Evolutionary conservation across 2,797 vertebrate species (phyloP), one percentile per base, ranked within the genome.

Genomic region (Schizothorax lantsangensis): DNA sequence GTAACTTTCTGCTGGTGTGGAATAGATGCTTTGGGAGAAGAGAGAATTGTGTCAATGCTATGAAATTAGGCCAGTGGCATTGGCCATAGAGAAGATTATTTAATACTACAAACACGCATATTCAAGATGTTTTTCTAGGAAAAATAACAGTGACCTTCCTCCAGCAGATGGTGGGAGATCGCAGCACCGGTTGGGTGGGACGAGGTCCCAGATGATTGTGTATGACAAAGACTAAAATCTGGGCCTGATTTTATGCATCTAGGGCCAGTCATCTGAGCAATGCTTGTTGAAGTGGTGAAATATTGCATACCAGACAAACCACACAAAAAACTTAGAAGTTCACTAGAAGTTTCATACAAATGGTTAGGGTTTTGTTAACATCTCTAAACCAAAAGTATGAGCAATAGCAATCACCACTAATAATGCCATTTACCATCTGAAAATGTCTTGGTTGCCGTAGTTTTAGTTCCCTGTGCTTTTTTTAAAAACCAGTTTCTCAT

Each of bases 21-120:
- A 83, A 72, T 43, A 59, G 54, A 78, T 49, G 71, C 72, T 87
- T 74, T 73, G 26, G 26, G 73, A 86, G 68, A 80, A 38, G 77
- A 73, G 80, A 83, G 77, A 89, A 87, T 89, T 75, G 87, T 88
- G 86, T 86, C 86, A 86, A 33, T 40, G 40, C 68, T 79, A 81
- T 81, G 71, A 88, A 89, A 89, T 86, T 72, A 81, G 84, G 84
- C 75, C 86, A 89, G 30, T 59, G 38, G 40, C 52, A 33, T 89
- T 83, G 64, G 54, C 79, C 77, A 33, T 54, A 30, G 79, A 85
- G 64, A 8, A 84, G 79, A 66, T 66, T 17, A 66, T 64, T 45
- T 59, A 38, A 77, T 62, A 40, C 78, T 66, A 81, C 30, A 77
- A 84, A 59, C 81, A 57, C 36, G 38, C 78, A 54, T 43, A 79